Percentiles rank a stretch among this genome's conserved stretches.
Conservation (phyloP, 2,888 invertebrate species). For the Acrobasis repandana region DNA sequence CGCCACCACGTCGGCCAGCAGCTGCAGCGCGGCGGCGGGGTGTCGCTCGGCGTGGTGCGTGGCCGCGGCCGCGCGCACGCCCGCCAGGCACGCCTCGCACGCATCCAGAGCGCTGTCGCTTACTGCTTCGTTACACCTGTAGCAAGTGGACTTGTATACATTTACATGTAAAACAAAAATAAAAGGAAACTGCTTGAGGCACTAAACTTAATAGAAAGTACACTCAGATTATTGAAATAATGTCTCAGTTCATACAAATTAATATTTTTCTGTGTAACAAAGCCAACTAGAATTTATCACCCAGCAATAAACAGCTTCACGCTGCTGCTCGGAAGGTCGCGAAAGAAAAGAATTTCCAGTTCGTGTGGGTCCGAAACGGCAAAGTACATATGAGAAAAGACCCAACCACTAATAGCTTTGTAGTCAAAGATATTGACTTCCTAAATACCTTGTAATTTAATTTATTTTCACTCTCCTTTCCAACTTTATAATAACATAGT, state of each 20-base stretch:
- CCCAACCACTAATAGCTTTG: background rate
- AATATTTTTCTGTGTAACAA: too few species aligned
- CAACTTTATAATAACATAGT: too few species aligned
- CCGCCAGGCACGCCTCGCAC: conserved; percentile 70
- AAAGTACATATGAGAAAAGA: background rate
- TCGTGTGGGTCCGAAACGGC: conserved; percentile 7
- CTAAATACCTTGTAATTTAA: background rate
- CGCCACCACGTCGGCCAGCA: conserved; percentile 57
- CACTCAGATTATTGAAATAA: too few species aligned
- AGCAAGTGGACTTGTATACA: background rate
- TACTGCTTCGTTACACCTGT: conserved; percentile 62
- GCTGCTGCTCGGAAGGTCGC: background rate
- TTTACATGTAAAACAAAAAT: background rate
- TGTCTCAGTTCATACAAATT: too few species aligned
- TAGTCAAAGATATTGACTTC: background rate
- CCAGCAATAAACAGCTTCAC: too few species aligned
- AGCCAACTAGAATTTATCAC: conserved; percentile 1
- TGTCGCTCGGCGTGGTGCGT: conserved; percentile 53
- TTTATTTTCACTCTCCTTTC: background rate
- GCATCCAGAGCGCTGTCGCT: conserved; percentile 67
- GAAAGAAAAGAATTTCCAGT: conserved; percentile 2
- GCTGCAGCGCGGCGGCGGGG: conserved; percentile 55
- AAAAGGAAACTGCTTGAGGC: background rate
- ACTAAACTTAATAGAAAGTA: background rate
- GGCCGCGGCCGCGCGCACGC: conserved; percentile 64